Evolutionary conservation across 30 jellyfish, hydroid and myxozoan species (phyloP).

Genomic region (Chironex yamaguchii): DNA sequence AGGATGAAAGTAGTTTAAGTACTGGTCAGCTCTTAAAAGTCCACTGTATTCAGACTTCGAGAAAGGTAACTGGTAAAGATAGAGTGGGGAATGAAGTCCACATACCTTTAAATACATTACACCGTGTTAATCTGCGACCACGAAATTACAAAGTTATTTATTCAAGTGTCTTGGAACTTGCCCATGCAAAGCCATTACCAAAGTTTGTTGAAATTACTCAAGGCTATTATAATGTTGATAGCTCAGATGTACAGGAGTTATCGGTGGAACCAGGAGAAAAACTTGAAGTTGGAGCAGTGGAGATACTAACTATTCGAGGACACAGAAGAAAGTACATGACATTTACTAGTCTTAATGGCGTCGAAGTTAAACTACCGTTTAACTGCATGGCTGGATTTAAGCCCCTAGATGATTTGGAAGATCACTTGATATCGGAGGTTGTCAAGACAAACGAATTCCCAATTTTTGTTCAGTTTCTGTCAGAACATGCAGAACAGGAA

Average conservation of each 20-base stretch:
- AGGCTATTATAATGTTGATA: slow-evolving; percentile 87
- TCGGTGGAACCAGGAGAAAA: slow-evolving; percentile 93
- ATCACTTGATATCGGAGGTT: slow-evolving; percentile 56
- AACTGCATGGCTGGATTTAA: slow-evolving; percentile 80
- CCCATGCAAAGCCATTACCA: slow-evolving; percentile 85
- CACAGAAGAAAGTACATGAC: slow-evolving; percentile 1
- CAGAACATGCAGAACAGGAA: background rate
- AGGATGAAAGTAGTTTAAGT: slow-evolving; percentile 90
- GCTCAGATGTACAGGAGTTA: slow-evolving; percentile 55
- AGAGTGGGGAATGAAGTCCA: slow-evolving; percentile 75
- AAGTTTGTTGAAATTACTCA: slow-evolving; percentile 83
- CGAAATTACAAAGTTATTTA: slow-evolving; percentile 52
- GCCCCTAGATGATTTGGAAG: slow-evolving; percentile 56
- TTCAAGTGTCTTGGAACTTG: slow-evolving; percentile 78
- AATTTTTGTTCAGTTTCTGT: slow-evolving; percentile 63
- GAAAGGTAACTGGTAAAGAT: slow-evolving; percentile 62
- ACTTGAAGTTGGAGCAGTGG: slow-evolving; percentile 68
- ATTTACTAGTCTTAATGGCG: slow-evolving; percentile 66
- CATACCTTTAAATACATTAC: slow-evolving; percentile 76
- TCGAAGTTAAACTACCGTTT: slow-evolving; percentile 74
- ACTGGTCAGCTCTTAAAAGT: slow-evolving; percentile 89
- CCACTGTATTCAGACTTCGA: slow-evolving; percentile 71
- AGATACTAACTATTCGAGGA: background rate
- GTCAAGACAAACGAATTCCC: slow-evolving; percentile 48
- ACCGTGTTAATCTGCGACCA: slow-evolving; percentile 61